A percentile compares a stretch with the other conserved stretches of the same genome.
Conservation (phyloP, 2,797 vertebrate species). For the Pseudotriccus pelzelni region DNA sequence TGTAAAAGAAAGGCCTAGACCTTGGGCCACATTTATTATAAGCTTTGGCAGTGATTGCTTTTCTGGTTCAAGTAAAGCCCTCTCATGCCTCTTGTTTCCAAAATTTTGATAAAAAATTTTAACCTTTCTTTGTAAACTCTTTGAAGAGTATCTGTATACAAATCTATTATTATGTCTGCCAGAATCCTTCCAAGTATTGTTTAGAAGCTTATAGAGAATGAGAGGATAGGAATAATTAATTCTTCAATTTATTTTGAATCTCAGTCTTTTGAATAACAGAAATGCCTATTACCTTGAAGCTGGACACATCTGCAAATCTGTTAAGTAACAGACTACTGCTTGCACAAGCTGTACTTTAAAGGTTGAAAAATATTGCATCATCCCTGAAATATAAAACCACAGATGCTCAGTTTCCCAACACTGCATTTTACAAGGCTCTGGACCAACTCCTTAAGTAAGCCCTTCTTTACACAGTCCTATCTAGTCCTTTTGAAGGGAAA, state of each 20-base stretch:
- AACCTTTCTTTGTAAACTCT: not conserved
- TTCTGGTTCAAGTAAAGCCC: not conserved
- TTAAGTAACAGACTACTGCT: slow-evolving; percentile 35
- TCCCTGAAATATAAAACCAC: slow-evolving; percentile 58
- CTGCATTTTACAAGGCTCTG: slow-evolving; percentile 14
- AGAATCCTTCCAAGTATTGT: not conserved
- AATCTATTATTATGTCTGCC: not conserved
- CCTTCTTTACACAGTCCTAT: not conserved
- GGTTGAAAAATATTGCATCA: slow-evolving; percentile 47
- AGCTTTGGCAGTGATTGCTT: not conserved
- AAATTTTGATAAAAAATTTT: not conserved
- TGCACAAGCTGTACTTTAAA: slow-evolving; percentile 50
- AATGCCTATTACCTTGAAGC: slow-evolving; percentile 11
- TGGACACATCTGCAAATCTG: slow-evolving; percentile 28
- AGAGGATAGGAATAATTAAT: not conserved
- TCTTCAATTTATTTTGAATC: slow-evolving; percentile 25
- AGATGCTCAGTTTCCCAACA: slow-evolving; percentile 19
- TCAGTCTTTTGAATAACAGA: not conserved
- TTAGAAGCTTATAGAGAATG: not conserved
- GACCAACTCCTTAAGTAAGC: not conserved
- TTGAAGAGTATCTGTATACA: not conserved
- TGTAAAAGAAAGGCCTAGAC: not conserved
- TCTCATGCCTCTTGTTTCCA: not conserved
- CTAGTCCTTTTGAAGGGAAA: not conserved
- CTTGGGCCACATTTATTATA: not conserved